These are phyloP conservation scores for Xestia sexstrigata DNA, from an alignment of 2,888 invertebrate genomes.

Conservation along the genomic window DNA sequence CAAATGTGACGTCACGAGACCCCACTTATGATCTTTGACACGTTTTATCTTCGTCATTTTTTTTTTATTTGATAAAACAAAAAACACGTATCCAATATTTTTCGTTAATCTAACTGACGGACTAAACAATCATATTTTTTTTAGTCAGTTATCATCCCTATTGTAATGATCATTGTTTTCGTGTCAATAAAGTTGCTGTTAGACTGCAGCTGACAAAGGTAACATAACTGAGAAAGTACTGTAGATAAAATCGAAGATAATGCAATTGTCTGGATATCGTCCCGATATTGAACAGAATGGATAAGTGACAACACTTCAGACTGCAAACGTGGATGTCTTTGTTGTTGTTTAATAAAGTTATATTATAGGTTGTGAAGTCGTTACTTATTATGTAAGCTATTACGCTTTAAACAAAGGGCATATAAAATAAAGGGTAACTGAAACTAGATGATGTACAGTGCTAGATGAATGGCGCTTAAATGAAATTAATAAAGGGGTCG, in stretches of 20 bases:
- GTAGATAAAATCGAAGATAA: constrained; percentile 71
- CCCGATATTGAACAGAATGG: constrained; percentile 62
- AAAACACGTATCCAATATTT: too few species aligned
- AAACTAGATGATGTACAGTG: neutral
- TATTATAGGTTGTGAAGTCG: neutral
- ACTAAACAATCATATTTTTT: too few species aligned
- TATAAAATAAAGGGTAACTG: neutral
- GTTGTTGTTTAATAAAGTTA: constrained; percentile 18
- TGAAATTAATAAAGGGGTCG: neutral
- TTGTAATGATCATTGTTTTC: neutral
- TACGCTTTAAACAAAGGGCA: neutral
- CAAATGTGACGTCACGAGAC: too few species aligned
- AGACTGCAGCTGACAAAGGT: neutral
- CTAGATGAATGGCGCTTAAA: neutral
- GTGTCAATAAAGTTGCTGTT: neutral
- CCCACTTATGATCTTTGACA: too few species aligned
- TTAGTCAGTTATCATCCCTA: too few species aligned
- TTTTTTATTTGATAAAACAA: too few species aligned
- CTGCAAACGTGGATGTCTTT: constrained; percentile 35
- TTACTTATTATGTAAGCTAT: neutral
- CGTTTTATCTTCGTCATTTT: too few species aligned
- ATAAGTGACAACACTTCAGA: constrained; percentile 59
- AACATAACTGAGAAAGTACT: neutral
- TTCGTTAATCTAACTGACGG: too few species aligned
- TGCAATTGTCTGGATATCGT: constrained; percentile 67